Percentiles rank a stretch among this genome's conserved stretches.
Evolutionary conservation across 2,888 invertebrate genomes (phyloP).

Genomic region (Drosophila parthenogenetica): DNA sequence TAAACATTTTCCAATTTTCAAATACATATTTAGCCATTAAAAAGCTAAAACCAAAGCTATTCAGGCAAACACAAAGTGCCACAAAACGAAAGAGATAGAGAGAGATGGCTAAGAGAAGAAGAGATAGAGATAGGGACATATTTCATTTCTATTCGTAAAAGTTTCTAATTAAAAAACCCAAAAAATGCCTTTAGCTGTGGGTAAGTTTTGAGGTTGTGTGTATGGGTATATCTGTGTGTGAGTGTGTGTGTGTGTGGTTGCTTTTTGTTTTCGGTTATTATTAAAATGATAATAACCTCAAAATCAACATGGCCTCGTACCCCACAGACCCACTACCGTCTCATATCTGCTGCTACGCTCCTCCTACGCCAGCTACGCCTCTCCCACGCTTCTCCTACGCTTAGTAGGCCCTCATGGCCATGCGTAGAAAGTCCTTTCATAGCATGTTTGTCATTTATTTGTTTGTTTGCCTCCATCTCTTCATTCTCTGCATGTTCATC

Average conservation of each 20-base stretch:
- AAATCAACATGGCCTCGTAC: conserved; percentile 66
- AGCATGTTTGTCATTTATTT: conserved; percentile 78
- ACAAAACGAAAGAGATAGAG: background rate
- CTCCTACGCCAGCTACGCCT: background rate
- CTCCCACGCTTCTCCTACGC: background rate
- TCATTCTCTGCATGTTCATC: conserved; percentile 16
- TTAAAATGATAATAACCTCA: conserved; percentile 78
- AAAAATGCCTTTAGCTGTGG: conserved; percentile 57
- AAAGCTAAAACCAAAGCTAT: conserved; percentile 36
- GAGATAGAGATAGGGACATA: conserved; percentile 29
- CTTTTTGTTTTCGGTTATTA: conserved; percentile 73
- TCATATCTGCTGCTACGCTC: background rate
- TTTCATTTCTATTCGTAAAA: conserved; percentile 63
- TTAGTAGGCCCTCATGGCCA: conserved; percentile 50
- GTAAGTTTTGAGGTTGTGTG: conserved; percentile 13
- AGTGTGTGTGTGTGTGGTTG: conserved; percentile 29
- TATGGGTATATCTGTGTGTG: conserved; percentile 2
- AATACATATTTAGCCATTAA: conserved; percentile 58
- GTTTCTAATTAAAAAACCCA: conserved; percentile 68
- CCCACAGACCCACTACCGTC: background rate
- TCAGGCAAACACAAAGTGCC: background rate
- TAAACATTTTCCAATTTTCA: conserved; percentile 66
- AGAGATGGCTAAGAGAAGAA: background rate
- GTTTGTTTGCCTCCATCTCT: conserved; percentile 57
- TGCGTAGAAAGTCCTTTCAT: conserved; percentile 75